A percentile compares a stretch with the other conserved stretches of the same genome.
phyloP scores from a whole-genome alignment of 2,113 vertebrate species.

The Hipposideros armiger region DNA sequence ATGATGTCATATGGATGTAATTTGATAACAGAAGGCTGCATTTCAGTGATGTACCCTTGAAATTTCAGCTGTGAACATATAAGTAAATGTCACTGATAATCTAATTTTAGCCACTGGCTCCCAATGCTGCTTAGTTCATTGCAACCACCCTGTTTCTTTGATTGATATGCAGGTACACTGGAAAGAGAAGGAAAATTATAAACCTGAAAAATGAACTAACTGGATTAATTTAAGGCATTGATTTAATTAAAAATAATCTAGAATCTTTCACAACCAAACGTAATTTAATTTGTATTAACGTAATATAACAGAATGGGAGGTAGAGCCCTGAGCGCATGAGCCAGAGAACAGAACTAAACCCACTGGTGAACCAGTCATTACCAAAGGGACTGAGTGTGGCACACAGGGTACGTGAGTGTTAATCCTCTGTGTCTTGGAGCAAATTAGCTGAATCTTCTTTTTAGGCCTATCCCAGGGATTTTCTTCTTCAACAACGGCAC shows the following conservation, averaged over 20 bases:
- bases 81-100: constrained; percentile 49
- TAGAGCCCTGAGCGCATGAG: not conserved
- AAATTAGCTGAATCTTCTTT: not conserved
- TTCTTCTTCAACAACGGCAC: not conserved
- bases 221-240: not conserved
- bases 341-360: not conserved
- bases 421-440: not conserved
- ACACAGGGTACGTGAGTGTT: not conserved
- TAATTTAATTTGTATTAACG: constrained; percentile 19
- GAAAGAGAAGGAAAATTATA: not conserved
- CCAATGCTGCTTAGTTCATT: not conserved
- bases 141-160: not conserved
- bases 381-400: not conserved
- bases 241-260: constrained; percentile 39
- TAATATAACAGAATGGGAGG: not conserved
- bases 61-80: constrained; percentile 41
- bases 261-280: not conserved
- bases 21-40: constrained; percentile 24
- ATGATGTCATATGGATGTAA: not conserved
- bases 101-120: constrained; percentile 59
- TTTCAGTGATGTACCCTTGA: not conserved
- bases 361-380: not conserved
- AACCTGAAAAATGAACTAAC: not conserved
- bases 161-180: not conserved
- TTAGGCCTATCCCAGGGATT: not conserved